Percentiles rank a stretch among this genome's conserved stretches.
phyloP scores from a whole-genome alignment of 1,140 invertebrate genomes.

The Linepithema humile region DNA sequence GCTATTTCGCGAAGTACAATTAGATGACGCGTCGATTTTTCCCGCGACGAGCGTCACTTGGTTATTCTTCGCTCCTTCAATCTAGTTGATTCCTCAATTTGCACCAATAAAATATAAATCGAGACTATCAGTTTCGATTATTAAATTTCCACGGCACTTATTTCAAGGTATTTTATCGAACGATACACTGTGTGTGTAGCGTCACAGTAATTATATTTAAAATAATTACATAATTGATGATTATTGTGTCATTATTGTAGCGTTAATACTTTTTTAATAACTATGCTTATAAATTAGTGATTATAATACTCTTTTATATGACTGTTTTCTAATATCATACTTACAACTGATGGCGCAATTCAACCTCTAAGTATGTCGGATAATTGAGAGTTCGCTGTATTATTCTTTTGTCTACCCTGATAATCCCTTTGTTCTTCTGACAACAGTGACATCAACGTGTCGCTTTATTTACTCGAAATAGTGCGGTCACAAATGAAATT shows the following conservation, averaged over 20 bases:
- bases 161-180: conserved; percentile 1
- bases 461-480: conserved; percentile 26
- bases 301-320: background rate
- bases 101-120: conserved; percentile 30
- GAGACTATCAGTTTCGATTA: conserved; percentile 5
- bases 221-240: background rate
- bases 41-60: background rate
- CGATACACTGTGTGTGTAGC: background rate
- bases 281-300: too few species aligned
- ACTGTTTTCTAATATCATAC: background rate
- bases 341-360: background rate
- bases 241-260: background rate
- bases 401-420: conserved; percentile 26
- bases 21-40: conserved; percentile 50
- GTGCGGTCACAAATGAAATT: conserved; percentile 38
- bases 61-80: background rate
- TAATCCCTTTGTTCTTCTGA: conserved; percentile 30
- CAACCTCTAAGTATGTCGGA: background rate
- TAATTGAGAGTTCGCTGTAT: background rate
- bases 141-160: conserved; percentile 25
- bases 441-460: conserved; percentile 7
- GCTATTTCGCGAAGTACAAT: conserved; percentile 41
- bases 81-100: conserved; percentile 38
- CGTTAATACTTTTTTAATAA: too few species aligned
- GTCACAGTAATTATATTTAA: background rate